Conservation (phyloP, 1,140 invertebrate genomes). For the Drosophila grimshawi region DNA sequence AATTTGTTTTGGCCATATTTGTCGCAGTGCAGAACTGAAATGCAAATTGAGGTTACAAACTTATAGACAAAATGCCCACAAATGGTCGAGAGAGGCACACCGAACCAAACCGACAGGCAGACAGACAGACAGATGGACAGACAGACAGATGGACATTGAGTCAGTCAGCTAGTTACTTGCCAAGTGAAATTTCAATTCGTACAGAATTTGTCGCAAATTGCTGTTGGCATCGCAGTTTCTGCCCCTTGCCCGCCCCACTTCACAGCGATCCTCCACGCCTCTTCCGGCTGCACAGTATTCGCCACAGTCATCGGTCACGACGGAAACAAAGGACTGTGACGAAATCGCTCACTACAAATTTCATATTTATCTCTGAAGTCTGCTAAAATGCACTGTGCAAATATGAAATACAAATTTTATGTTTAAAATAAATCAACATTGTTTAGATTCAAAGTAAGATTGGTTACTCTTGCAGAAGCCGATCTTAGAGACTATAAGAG, state of each 20-base stretch:
- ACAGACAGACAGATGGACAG: neutral
- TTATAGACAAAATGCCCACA: conserved; percentile 48
- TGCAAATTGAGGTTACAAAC: conserved; percentile 66
- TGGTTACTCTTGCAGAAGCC: no score
- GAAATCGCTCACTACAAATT: conserved; percentile 28
- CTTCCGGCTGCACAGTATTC: conserved; percentile 20
- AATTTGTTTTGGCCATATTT: conserved; percentile 56
- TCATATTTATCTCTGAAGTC: conserved; percentile 1
- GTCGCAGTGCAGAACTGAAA: conserved; percentile 32
- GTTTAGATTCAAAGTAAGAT: no score
- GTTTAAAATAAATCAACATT: neutral
- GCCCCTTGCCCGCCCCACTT: neutral
- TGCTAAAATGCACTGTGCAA: neutral
- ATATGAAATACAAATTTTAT: neutral
- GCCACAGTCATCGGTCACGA: conserved; percentile 46
- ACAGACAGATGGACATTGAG: neutral
- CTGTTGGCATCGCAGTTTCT: conserved; percentile 34
- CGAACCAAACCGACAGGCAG: neutral
- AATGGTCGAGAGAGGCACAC: conserved; percentile 15
- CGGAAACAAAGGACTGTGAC: conserved; percentile 52
- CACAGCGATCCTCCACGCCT: neutral
- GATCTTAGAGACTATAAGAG: no score
- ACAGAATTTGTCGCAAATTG: conserved; percentile 72
- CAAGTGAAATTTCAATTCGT: conserved; percentile 49
- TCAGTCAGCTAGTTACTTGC: conserved; percentile 18